Evolutionary conservation across 2,797 vertebrate species (phyloP), one percentile per base, ranked within the genome.

Genomic region (Chloroceryle inda): DNA sequence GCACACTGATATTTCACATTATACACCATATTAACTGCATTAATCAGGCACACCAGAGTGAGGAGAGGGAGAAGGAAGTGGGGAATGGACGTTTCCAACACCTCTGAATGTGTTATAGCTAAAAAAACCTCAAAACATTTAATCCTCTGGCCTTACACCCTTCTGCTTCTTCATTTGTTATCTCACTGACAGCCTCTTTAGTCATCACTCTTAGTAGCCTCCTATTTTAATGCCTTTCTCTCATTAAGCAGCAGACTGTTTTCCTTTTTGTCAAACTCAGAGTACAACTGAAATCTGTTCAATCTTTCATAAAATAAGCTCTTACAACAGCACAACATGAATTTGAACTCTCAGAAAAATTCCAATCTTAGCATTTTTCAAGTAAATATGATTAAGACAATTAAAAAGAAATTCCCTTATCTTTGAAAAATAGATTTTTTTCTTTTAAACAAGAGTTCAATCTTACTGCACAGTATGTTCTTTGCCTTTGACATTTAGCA

Each of bases 401-500:
- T 44, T 56, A 67, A 79, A 35, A 58, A 58, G 13, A 58, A 58
- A 58, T 35, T 40, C 35, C 38, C 31, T 69, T 85, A 21, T 68
- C 17, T 92, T 63, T 50, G 49, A 88, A n/a, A 94, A 67, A 86
- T 5, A 68, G 24, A 67, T 38, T 84, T 4, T 12, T 80, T 4
- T 14, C 78, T 83, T 80, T 29, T 82, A 73, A 97, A 75, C 37
- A 92, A 85, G 33, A 71, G 35, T 86, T 78, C 56, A 87, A 9
- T 92, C 37, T 84, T 88, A 72, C 63, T 94, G 67, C 50, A 56
- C 33, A 77, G 45, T 86, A 19, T 89, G 52, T 95, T 96, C 45
- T 93, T 89, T 97, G 74, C 55, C 56, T 94, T 88, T 97, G 94
- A 96, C 89, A 96, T 96, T 97, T 91, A 96, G 52, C 86, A 83